phyloP scores from a whole-genome alignment of 2,888 invertebrate genomes.

The Tupiocoris notatus region DNA sequence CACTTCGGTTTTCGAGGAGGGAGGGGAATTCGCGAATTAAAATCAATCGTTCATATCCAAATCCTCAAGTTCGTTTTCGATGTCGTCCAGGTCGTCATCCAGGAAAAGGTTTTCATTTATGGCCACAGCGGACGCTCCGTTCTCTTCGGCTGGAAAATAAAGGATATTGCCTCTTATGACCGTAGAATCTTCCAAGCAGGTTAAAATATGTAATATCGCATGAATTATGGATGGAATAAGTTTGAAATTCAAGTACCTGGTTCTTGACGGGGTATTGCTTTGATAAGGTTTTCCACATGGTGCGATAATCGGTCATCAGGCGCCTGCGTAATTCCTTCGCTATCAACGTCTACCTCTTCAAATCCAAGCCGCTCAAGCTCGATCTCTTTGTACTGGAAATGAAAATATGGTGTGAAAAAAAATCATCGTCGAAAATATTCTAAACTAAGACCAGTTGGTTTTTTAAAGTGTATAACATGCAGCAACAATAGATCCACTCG shows the following conservation, averaged over 20 bases:
- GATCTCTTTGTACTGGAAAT: slow-evolving; percentile 68
- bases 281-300: slow-evolving; percentile 45
- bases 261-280: slow-evolving; percentile 14
- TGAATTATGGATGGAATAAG: background rate
- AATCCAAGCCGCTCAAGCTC: slow-evolving; percentile 70
- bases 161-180: no score
- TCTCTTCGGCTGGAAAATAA: slow-evolving; percentile 23
- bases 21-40: no score
- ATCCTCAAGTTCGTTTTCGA: slow-evolving; percentile 80
- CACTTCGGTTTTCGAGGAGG: no score
- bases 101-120: slow-evolving; percentile 92
- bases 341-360: slow-evolving; percentile 78
- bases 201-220: background rate
- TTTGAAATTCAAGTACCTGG: slow-evolving; percentile 1
- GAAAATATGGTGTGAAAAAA: slow-evolving; percentile 4
- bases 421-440: no score
- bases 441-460: no score
- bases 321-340: slow-evolving; percentile 59
- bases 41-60: slow-evolving; percentile 47
- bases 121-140: slow-evolving; percentile 58
- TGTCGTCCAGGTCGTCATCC: slow-evolving; percentile 70
- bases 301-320: slow-evolving; percentile 44
- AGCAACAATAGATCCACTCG: no score
- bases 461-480: no score
- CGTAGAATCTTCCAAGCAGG: no score